Base-by-base conservation (phyloP, 2,113 vertebrate species). In the Callopanchax toddi region DNA sequence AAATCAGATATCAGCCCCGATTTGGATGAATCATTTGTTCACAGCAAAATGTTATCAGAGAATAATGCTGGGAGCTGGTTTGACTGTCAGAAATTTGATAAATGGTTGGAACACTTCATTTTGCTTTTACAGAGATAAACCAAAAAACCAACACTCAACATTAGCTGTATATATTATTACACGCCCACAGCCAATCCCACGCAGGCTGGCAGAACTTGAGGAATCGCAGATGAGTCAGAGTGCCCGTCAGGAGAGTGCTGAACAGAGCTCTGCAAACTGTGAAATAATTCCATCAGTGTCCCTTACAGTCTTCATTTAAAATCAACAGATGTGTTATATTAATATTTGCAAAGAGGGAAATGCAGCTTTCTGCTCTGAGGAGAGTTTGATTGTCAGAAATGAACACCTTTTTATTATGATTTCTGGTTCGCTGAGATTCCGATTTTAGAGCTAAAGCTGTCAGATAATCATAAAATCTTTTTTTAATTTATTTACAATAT, bases 211-310 rank as follows among this genome's bases (percentile, higher is more conserved):
- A 32, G n/a, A 48, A 61, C 40, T 40, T 18, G 18, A 48, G 10
- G 23, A 51, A 1, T 60, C 25, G 6, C 43, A 44, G 51, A 72
- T 76, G 64, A 77, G 60, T 81, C 61, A 76, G 12, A 39, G 40
- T 46, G 25, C 20, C 62, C 1, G 1, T 54, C 40, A 37, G 40
- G 51, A 57, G 61, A 26, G 29, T 23, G 40, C 11, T 36, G 34
- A 62, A 54, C 56, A 20, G 18, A 1, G 16, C 13, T 54, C 11
- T 43, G 26, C 40, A 65, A 72, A 76, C 59, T 52, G 67, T 26
- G 48, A 50, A 50, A 50, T 49, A 49, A 55, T 44, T 50, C 23
- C 1, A 5, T 56, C 6, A 4, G 26, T 43, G 45, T 52, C 56
- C 46, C 29, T 53, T 3, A 16, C 56, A 53, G n/a, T 26, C 11